Base-by-base conservation (phyloP, 2,113 vertebrate species). In the Centropristis striata region DNA sequence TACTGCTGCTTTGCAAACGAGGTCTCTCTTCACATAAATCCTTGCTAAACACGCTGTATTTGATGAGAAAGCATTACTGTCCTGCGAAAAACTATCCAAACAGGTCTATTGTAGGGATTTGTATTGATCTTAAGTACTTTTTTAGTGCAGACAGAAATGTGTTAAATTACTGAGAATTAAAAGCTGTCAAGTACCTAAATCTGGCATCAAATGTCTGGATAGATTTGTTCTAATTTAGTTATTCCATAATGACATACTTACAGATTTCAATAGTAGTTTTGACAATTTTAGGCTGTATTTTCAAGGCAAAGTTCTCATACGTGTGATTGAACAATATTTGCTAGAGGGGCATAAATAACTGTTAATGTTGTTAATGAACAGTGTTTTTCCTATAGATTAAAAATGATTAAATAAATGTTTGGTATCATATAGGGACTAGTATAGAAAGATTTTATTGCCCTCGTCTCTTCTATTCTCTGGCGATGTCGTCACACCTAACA, bases 41-140 rank as follows among this genome's bases (percentile, higher is more conserved):
- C 21, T 64, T 37, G 4, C 64, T 68, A 42, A 47, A 65, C 46
- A 68, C 37, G 21, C 69, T 12, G 42, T 4, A 57, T 65, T 70
- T 80, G 61, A 64, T 67, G 41, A 68, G 50, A 75, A 50, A 20
- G 25, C 32, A 47, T 27, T 42, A 51, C 42, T 41, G 27, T 75
- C 44, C 60, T 25, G 8, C 15, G 65, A 53, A 57, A 44, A 75
- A 50, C 20, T 46, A 67, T 57, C 27, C 12, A 39, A 74, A 73
- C 42, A 65, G 20, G 47, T 27, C 27, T 73, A n/a, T 23, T 2
- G 5, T 25, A 16, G 21, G 18, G 55, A 15, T 44, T 0, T 0
- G 39, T 20, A 8, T 46, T 21, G 18, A 75, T 47, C 10, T 20
- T 18, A 4, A 16, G 71, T 53, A 54, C 20, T 18, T 71, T 47